Evolutionary conservation across 2,888 invertebrate genomes (phyloP), one percentile per base, ranked within the genome.

Genomic region (Sepioteuthis lessoniana): DNA sequence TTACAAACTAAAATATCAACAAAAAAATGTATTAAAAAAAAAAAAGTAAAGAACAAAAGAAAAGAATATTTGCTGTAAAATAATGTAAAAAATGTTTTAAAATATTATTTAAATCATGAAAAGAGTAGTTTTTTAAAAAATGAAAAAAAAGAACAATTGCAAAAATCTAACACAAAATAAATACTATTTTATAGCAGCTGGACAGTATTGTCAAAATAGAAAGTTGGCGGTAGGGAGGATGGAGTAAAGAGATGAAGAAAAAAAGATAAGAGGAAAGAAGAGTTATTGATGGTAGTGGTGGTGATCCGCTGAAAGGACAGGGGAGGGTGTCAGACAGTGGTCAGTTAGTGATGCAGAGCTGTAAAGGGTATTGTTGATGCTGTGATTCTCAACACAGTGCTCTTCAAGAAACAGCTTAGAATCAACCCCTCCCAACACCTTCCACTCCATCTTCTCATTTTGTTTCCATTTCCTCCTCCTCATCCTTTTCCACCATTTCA

Each of bases 351-450:
- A 76, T n/a, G 76, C 76, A 76, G n/a, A n/a, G 76, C 76, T 76
- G 76, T 76, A 76, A 76, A 76, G 76, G 76, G 76, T 76, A 76
- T 76, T 76, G 76, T 76, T 76, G 76, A 76, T 76, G 76, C n/a
- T 76, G 76, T 76, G 76, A n/a, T 76, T 76, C 76, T 76, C 76
- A 76, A 76, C 76, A 76, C 76, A 76, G 92, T 92, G 46, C 92
- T 46, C 92, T 46, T 47, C 42, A 92, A 92, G 42, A 42, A 92
- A 42, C 46, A 91, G 91, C 91, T 91, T 91, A 7, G 42, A 42
- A 38, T 46, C 25, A 42, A 5, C 91, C 21, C 91, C 42, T 25
- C 42, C 91, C 42, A 42, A 28, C 91, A 21, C 38, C 42, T 42
- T 19, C 1, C 91, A 16, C 42, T 91, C 38, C 91, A 38, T 91